These are phyloP conservation scores for Deroplatys truncata DNA, from an alignment of 2,888 invertebrate genomes.

Conservation along the genomic window DNA sequence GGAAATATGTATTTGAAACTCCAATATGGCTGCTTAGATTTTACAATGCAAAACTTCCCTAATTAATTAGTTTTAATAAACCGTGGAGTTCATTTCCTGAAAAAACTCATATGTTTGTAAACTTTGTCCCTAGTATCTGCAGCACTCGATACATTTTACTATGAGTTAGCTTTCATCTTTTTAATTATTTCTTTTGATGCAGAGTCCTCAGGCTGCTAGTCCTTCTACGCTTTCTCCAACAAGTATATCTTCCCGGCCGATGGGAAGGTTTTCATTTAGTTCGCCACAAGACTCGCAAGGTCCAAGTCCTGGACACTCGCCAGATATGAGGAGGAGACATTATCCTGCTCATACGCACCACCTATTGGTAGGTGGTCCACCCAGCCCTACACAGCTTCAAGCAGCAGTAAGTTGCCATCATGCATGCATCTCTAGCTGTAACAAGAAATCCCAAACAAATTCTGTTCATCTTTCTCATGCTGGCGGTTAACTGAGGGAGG, in stretches of 20 bases:
- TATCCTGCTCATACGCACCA: conserved; percentile 28
- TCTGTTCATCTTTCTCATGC: no score
- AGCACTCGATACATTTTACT: no score
- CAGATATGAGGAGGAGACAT: conserved; percentile 29
- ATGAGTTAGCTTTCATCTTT: neutral
- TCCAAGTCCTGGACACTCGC: conserved; percentile 34
- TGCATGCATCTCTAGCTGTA: neutral
- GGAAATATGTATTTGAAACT: neutral
- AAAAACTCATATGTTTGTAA: no score
- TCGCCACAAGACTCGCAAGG: conserved; percentile 39
- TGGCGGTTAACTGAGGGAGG: no score
- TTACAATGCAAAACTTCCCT: neutral
- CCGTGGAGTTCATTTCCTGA: no score
- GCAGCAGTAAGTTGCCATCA: conserved; percentile 12
- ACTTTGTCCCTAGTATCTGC: no score
- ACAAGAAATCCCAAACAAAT: no score
- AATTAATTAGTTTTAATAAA: no score
- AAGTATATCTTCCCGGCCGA: conserved; percentile 52
- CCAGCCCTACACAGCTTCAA: conserved; percentile 24
- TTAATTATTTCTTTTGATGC: conserved; percentile 37
- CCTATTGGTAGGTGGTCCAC: conserved; percentile 22
- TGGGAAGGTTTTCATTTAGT: conserved; percentile 37
- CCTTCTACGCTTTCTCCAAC: conserved; percentile 68
- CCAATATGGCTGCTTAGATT: neutral
- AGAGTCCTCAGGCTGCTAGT: conserved; percentile 66